Evolutionary conservation across 2,113 vertebrate species (phyloP).

Genomic region (Cygnus buccinator): DNA sequence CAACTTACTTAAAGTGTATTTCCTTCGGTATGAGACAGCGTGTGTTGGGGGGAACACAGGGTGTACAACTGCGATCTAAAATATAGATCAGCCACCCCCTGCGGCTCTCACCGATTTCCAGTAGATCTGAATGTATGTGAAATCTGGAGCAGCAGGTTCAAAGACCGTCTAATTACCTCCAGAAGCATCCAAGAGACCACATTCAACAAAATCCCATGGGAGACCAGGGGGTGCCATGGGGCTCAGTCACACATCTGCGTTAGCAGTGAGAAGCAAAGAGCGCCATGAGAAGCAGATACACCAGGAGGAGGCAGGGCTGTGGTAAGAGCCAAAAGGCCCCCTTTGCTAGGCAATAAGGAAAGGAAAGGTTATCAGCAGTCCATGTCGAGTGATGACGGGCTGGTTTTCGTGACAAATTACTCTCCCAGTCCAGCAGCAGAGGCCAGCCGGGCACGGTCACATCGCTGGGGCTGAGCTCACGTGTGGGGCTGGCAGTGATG

Average conservation of each 20-base stretch:
- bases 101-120: neutral
- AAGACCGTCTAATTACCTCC: neutral
- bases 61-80: neutral
- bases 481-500: rapidly evolving
- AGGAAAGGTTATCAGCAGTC: neutral
- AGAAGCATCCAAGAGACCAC: neutral
- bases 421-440: rapidly evolving
- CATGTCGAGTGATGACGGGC: neutral
- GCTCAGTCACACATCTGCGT: neutral
- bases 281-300: neutral
- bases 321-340: neutral
- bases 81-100: neutral
- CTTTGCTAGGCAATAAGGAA: neutral
- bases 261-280: neutral
- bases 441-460: neutral
- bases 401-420: neutral
- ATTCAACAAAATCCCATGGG: neutral
- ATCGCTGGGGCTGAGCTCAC: neutral
- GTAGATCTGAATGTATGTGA: neutral
- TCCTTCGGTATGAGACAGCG: neutral
- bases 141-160: neutral
- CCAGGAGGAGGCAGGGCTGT: rapidly evolving
- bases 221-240: neutral
- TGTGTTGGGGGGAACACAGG: neutral
- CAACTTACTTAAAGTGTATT: neutral